phyloP scores from a whole-genome alignment of 2,797 vertebrate species.

The Alauda arvensis region DNA sequence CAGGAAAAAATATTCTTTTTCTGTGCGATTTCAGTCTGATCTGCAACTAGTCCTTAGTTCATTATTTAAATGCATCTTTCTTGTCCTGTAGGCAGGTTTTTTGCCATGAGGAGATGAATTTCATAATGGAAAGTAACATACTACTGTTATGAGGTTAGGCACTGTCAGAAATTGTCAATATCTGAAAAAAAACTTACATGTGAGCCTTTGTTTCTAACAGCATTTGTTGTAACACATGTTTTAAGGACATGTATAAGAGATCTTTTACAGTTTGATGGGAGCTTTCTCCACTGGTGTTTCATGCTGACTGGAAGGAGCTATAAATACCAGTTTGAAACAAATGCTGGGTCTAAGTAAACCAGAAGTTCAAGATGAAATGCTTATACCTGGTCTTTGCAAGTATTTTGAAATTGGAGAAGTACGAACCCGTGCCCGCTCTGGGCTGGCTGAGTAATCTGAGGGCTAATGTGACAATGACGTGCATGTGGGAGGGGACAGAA shows the following conservation, averaged over 20 bases:
- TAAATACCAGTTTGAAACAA: neutral
- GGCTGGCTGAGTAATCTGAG: neutral
- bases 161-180: neutral
- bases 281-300: neutral
- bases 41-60: neutral
- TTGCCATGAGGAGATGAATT: neutral
- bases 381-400: neutral
- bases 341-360: neutral
- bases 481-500: neutral
- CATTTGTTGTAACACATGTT: neutral
- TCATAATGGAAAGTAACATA: neutral
- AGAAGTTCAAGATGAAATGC: neutral
- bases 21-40: neutral
- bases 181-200: neutral
- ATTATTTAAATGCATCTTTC: neutral
- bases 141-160: neutral
- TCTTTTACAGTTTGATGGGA: neutral
- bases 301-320: neutral
- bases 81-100: neutral
- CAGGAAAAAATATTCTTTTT: neutral
- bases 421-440: neutral
- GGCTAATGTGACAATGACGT: neutral
- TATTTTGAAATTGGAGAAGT: conserved; percentile 9
- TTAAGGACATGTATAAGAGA: neutral
- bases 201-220: neutral